A percentile compares a stretch with the other conserved stretches of the same genome.
Conservation (phyloP, 2,888 invertebrate species). For the Cybosia mesomella region DNA sequence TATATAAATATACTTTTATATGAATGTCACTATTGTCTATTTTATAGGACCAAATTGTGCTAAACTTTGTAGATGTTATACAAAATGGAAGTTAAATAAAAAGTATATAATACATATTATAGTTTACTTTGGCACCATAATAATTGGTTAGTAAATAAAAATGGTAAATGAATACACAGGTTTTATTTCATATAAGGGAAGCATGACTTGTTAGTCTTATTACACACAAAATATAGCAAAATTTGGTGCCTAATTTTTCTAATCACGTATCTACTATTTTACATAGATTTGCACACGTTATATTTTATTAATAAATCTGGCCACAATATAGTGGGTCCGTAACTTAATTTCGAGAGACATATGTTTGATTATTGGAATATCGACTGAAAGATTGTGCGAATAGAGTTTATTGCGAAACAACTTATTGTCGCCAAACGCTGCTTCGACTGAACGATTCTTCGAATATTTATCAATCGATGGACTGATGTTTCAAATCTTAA, state of each 20-base stretch:
- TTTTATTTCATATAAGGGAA: background rate
- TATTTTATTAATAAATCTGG: slow-evolving; percentile 33
- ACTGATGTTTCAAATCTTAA: too few species aligned
- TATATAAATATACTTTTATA: slow-evolving; percentile 35
- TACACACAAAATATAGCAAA: slow-evolving; percentile 44
- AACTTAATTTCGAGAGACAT: too few species aligned
- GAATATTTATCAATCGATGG: too few species aligned
- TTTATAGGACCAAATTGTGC: slow-evolving; percentile 46
- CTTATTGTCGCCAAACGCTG: too few species aligned
- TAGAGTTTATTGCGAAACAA: too few species aligned
- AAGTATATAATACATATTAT: slow-evolving; percentile 2
- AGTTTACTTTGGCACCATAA: slow-evolving; percentile 23
- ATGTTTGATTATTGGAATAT: too few species aligned
- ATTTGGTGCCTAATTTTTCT: slow-evolving; percentile 43
- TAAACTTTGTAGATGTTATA: slow-evolving; percentile 24
- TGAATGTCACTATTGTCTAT: slow-evolving; percentile 47
- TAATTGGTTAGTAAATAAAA: slow-evolving; percentile 1
- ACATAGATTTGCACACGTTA: slow-evolving; percentile 44
- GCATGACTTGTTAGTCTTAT: too few species aligned
- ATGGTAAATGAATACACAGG: background rate
- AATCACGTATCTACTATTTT: slow-evolving; percentile 42
- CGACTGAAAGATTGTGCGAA: too few species aligned
- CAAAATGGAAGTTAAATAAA: background rate
- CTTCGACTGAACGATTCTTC: too few species aligned
- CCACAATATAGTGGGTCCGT: slow-evolving; percentile 29